Evolutionary conservation across 2,797 vertebrate genomes (phyloP).

Genomic region (Merluccius polli): DNA sequence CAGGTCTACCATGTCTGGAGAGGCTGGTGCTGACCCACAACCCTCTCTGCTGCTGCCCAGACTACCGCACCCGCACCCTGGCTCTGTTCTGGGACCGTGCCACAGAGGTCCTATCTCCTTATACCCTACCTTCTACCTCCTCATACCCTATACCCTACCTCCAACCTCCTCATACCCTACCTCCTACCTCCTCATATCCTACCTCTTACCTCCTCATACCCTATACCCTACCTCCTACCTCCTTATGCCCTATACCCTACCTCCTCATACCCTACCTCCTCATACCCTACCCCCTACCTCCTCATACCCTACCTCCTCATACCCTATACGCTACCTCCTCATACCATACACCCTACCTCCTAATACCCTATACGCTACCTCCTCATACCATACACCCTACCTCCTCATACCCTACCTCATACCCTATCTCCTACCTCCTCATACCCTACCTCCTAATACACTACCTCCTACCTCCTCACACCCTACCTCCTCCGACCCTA

Average conservation of each 20-base stretch:
- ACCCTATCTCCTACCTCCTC: too few species aligned
- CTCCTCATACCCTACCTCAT: not conserved
- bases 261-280: not conserved
- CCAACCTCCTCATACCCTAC: not conserved
- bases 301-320: too few species aligned
- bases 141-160: not conserved
- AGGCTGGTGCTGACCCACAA: slow-evolving; percentile 82
- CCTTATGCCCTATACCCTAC: too few species aligned
- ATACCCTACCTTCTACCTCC: not conserved
- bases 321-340: too few species aligned
- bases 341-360: not conserved
- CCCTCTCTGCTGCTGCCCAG: slow-evolving; percentile 91
- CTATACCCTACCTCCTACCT: not conserved
- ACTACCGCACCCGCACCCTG: slow-evolving; percentile 95
- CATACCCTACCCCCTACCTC: too few species aligned
- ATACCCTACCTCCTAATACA: too few species aligned
- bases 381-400: not conserved
- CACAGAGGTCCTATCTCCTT: slow-evolving; percentile 79
- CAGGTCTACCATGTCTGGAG: slow-evolving; percentile 88
- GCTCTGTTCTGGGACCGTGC: slow-evolving; percentile 94
- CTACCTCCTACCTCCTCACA: too few species aligned
- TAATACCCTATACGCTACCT: too few species aligned
- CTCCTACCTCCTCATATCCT: not conserved
- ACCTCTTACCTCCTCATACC: not conserved
- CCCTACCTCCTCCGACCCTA: too few species aligned